A percentile compares a stretch with the other conserved stretches of the same genome.
Evolutionary conservation across 1,140 invertebrate genomes (phyloP).

Genomic region (Armadillidium nasatum): DNA sequence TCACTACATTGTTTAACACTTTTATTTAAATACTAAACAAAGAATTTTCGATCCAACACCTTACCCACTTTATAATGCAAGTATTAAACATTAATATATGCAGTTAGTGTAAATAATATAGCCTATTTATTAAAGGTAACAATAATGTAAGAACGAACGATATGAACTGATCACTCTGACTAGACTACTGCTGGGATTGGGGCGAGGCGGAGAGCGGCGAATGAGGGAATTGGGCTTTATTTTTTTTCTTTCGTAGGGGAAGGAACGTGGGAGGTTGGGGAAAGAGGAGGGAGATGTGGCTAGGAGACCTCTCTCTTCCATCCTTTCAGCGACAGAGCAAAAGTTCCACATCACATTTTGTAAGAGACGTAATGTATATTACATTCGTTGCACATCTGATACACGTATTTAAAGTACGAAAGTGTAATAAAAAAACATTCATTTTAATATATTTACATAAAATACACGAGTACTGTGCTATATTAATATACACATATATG

Average conservation of each 20-base stretch:
- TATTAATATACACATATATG: too few relatives aligned
- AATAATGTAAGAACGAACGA: background rate
- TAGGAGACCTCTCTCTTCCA: constrained; percentile 1
- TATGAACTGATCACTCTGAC: background rate
- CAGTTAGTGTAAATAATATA: too few relatives aligned
- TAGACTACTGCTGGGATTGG: background rate
- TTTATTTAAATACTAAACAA: background rate
- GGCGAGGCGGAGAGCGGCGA: background rate
- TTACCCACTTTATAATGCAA: too few relatives aligned
- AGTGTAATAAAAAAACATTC: too few relatives aligned
- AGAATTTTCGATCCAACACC: background rate
- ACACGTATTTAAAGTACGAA: too few relatives aligned
- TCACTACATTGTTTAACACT: background rate
- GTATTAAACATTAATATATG: too few relatives aligned
- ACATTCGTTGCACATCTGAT: too few relatives aligned
- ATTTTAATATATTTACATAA: too few relatives aligned
- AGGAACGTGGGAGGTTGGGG: background rate
- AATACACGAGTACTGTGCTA: too few relatives aligned
- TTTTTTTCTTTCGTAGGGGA: background rate
- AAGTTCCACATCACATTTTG: background rate
- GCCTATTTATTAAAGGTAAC: background rate
- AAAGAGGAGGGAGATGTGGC: background rate
- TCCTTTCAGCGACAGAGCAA: background rate
- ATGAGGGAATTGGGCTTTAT: background rate
- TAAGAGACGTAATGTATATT: background rate